Conservation (phyloP, 92 coral and sea anemone genomes). For the Porites evermanni region DNA sequence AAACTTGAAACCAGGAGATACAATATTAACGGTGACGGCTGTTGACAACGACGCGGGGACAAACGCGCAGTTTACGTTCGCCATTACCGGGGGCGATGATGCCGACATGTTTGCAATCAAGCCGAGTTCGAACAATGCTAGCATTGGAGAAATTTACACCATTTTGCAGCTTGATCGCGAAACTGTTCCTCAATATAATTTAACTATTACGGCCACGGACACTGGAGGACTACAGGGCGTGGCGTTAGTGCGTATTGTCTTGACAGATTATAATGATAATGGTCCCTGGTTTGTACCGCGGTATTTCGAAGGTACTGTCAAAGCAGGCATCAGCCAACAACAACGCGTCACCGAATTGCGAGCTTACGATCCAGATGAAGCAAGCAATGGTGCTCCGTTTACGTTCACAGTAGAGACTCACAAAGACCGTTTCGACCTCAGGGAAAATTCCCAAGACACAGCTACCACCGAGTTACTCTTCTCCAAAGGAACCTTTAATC, state of each 20-base stretch:
- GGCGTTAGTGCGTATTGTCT: slow-evolving; percentile 65
- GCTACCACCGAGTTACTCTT: slow-evolving; percentile 57
- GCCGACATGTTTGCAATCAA: slow-evolving; percentile 78
- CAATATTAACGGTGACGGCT: slow-evolving; percentile 71
- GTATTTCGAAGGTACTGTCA: slow-evolving; percentile 73
- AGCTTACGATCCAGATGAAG: slow-evolving; percentile 90
- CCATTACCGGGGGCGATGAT: slow-evolving; percentile 72
- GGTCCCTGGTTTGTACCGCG: slow-evolving; percentile 95
- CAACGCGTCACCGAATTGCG: slow-evolving; percentile 75
- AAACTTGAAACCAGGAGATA: slow-evolving; percentile 53
- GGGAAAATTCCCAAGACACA: slow-evolving; percentile 53
- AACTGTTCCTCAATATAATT: slow-evolving; percentile 63
- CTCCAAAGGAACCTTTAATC: slow-evolving; percentile 74
- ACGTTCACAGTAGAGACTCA: slow-evolving; percentile 50
- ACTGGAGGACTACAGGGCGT: slow-evolving; percentile 86
- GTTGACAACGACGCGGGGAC: slow-evolving; percentile 81
- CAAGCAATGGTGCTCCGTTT: slow-evolving; percentile 83
- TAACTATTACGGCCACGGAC: slow-evolving; percentile 88
- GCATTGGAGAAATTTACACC: slow-evolving; percentile 72
- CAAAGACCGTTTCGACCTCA: slow-evolving; percentile 49
- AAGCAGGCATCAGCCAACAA: slow-evolving; percentile 61
- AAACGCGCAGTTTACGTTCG: slow-evolving; percentile 64
- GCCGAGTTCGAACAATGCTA: slow-evolving; percentile 65
- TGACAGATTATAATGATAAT: slow-evolving; percentile 87
- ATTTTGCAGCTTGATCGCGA: slow-evolving; percentile 84